Conservation (phyloP, 2,888 invertebrate genomes). For the Chalcis sispes region DNA sequence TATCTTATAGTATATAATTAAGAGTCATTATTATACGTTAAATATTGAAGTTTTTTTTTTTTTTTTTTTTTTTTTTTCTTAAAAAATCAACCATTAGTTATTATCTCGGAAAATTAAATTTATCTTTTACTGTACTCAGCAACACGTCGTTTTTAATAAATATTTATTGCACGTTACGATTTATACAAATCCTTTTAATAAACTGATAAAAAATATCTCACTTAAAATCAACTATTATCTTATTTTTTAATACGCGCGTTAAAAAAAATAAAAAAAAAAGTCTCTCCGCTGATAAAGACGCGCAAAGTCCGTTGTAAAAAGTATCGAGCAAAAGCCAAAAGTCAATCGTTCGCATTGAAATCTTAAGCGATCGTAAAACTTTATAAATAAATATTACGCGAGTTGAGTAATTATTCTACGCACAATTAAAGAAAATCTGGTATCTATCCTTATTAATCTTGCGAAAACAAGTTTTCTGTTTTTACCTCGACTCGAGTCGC, state of each 20-base stretch:
- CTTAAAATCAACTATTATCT: not conserved
- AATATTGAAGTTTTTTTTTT: too few species aligned
- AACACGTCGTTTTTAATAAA: too few species aligned
- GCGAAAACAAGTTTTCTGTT: constrained; percentile 8
- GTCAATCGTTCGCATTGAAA: too few species aligned
- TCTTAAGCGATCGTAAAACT: not conserved
- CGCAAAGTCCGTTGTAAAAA: not conserved
- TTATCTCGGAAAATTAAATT: too few species aligned
- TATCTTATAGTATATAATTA: too few species aligned
- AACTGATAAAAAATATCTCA: constrained; percentile 27
- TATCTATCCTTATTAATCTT: constrained; percentile 12
- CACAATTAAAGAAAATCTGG: constrained; percentile 3
- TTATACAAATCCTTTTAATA: not conserved
- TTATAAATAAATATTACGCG: constrained; percentile 34
- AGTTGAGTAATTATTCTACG: not conserved
- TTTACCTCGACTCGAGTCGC: not conserved
- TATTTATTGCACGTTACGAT: too few species aligned
- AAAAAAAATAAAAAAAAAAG: constrained; percentile 2
- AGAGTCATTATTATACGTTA: too few species aligned
- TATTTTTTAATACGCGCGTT: not conserved
- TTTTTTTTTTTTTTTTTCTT: too few species aligned
- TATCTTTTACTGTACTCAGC: too few species aligned
- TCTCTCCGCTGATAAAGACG: not conserved
- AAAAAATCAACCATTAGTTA: too few species aligned
- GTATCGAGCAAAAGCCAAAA: too few species aligned